Base-by-base conservation (phyloP, 1,140 invertebrate species). In the Orius insidiosus region DNA sequence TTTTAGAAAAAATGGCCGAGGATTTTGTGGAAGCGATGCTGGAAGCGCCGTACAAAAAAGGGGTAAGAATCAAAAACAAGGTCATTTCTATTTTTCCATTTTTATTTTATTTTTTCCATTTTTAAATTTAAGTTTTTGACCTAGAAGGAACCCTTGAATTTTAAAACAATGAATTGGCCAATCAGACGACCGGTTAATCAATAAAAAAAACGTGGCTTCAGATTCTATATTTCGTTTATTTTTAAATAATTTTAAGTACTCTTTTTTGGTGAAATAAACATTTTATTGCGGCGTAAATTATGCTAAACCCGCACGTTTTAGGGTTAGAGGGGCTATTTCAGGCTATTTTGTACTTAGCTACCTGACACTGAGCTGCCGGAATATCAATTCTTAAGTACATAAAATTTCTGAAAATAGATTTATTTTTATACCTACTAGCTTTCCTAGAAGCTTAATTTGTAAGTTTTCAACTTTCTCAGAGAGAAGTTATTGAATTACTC, bases 21-120 rank as follows among this genome's bases (percentile, higher is more conserved):
- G 90, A 96, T 67, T 80, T 94, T 72, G 85, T 96, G 18, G 92
- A 96, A 68, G 90, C 89, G 48, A 86, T 96, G 85, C 69, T 96
- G 54, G 92, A 96, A 69, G 92, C 88, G 40, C 87, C 90, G 4
- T 95, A 85, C 54, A 84, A 54, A 45, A 93, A 93, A 71, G 79
- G 82, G 68, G 84, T 85, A 75, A 78, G 78, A 43, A n/a, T 43
- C 14, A 11, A 15, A 36, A 39, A 47, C 11, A 11, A 51, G 16
- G 42, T 31, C 46, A 47, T 11, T 31, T 31, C 51, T 34, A 41
- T 52, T 15, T n/a, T n/a, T n/a, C n/a, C n/a, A 7, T 33, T 33
- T 7, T 6, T 7, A 33, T 7, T 33, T 3, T 13, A 51, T n/a
- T 7, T 7, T 4, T 24, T 24, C 7, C 24, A 46, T 45, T n/a